Base-by-base conservation (phyloP, 2,113 vertebrate genomes). In the Sebastes schlegelii region DNA sequence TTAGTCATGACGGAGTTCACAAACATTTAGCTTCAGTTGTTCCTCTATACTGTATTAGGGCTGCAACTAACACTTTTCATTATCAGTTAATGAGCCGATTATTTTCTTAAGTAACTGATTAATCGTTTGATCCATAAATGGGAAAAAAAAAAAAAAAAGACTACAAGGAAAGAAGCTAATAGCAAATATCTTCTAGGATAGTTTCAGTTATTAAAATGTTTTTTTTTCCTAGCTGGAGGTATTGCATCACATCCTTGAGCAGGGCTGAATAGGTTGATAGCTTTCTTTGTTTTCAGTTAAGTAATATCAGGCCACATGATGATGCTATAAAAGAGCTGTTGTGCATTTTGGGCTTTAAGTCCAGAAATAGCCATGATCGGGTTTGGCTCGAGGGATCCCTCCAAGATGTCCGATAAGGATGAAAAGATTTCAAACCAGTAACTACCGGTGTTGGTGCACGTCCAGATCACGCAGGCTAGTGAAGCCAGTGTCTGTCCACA, bases 251-350 rank as follows among this genome's bases (percentile, higher is more conserved):
- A 40, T 58, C 52, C 14, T 19, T 46, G 13, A 52, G 23, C 40
- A 23, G 54, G 21, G 17, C 8, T 51, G 43, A 61, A 49, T 16
- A 1, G 2, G 5, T 70, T 54, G 16, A 54, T 45, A n/a, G 4
- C 8, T 19, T 54, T 52, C 13, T 52, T 51, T 46, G 14, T 52
- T 73, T 46, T 46, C 69, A 21, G 10, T 61, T 61, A 40, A 48
- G 17, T 68, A 60, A 61, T 1, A 68, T 62, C 48, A 54, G 8
- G 19, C 23, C 17, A 4, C 54, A 11, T 68, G 16, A 60, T n/a
- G 45, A 9, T 78, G 54, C 21, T 43, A 62, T n/a, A 62, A 71
- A 43, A 54, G 34, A 60, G 17, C 64, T 21, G 16, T 48, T 68
- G 16, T 48, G 12, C 23, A 49, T 49, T 61, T 74, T 74, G 6